Evolutionary conservation across 2,113 vertebrate species (phyloP).

Genomic region (Ammodramus savannarum): DNA sequence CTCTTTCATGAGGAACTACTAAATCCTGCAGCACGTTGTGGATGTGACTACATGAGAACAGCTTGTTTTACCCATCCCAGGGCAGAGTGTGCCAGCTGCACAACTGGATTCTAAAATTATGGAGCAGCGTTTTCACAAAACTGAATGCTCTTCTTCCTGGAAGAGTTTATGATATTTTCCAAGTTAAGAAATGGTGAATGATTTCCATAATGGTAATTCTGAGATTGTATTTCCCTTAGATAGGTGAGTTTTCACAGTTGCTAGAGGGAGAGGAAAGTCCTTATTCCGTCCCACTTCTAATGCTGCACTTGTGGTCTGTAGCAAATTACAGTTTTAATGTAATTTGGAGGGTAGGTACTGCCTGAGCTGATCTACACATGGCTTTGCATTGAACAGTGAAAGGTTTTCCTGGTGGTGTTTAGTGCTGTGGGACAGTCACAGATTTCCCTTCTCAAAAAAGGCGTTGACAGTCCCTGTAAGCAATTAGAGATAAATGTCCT

Average conservation of each 20-base stretch:
- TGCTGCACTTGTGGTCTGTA: background rate
- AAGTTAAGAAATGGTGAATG: background rate
- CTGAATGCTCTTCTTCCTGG: background rate
- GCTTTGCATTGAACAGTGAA: background rate
- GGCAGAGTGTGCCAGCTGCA: background rate
- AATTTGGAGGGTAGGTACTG: background rate
- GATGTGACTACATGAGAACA: background rate
- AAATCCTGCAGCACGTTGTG: background rate
- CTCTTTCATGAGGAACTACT: background rate
- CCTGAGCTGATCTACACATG: background rate
- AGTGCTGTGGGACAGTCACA: background rate
- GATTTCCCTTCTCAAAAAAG: background rate
- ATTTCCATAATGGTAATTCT: background rate
- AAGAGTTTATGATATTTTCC: background rate
- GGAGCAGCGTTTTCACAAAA: background rate
- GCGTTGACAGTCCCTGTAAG: background rate
- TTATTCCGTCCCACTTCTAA: background rate
- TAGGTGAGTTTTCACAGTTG: background rate
- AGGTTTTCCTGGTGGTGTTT: background rate
- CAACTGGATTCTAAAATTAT: background rate
- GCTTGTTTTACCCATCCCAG: background rate
- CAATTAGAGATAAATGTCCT: slow-evolving; percentile 1
- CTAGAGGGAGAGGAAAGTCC: background rate
- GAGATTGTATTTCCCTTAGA: background rate
- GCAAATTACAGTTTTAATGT: background rate